phyloP scores from a whole-genome alignment of 2,888 invertebrate genomes.

The Erynnis tages region DNA sequence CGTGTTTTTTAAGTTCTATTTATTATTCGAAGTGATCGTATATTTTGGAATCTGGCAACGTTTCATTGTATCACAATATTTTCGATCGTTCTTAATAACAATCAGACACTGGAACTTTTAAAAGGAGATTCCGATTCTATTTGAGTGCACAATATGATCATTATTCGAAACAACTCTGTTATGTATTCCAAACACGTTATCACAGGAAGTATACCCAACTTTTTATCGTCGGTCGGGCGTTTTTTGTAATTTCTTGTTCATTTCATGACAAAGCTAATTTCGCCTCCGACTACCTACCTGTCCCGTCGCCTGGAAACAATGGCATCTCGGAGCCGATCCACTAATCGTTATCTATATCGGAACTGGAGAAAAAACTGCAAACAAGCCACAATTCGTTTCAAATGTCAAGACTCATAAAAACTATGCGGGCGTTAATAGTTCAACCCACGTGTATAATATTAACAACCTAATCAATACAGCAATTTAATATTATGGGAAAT shows the following conservation, averaged over 20 bases:
- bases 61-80: background rate
- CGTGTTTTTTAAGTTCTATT: background rate
- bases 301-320: constrained; percentile 25
- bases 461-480: constrained; percentile 19
- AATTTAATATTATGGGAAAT: constrained; percentile 19
- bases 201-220: constrained; percentile 21
- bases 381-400: constrained; percentile 11
- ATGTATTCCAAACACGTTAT: constrained; percentile 21
- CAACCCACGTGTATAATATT: constrained; percentile 5
- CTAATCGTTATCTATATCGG: constrained; percentile 25
- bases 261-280: constrained; percentile 22
- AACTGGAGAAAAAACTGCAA: constrained; percentile 28
- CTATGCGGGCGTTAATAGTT: constrained; percentile 2
- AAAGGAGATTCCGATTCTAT: no score
- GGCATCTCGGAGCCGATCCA: constrained; percentile 30
- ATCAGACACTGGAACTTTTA: background rate
- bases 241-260: constrained; percentile 16
- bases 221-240: constrained; percentile 6
- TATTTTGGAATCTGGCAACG: background rate
- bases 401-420: constrained; percentile 14
- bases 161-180: constrained; percentile 4
- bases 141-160: no score
- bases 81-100: background rate
- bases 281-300: constrained; percentile 28
- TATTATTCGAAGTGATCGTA: background rate